phyloP scores from a whole-genome alignment of 2,888 invertebrate species.

The Tromatobia lineatoria region DNA sequence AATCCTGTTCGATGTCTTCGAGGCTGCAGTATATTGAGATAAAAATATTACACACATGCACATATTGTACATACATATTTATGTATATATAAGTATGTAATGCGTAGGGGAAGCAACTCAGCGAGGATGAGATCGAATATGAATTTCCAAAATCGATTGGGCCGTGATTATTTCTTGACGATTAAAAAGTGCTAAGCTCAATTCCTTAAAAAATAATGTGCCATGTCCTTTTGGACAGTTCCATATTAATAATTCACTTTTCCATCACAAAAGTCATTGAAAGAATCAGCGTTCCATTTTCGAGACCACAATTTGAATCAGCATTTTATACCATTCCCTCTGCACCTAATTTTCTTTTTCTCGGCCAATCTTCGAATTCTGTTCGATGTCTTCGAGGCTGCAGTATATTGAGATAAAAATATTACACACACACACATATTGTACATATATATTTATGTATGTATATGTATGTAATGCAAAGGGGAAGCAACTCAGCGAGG shows the following conservation, averaged over 20 bases:
- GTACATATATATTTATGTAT: background rate
- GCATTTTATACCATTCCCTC: background rate
- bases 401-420: background rate
- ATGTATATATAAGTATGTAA: conserved; percentile 21
- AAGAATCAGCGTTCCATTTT: background rate
- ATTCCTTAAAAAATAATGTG: no score
- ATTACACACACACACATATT: background rate
- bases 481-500: conserved; percentile 41
- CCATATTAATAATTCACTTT: no score
- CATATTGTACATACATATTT: background rate
- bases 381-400: background rate
- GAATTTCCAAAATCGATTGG: no score
- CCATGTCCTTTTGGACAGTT: no score
- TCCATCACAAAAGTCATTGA: no score
- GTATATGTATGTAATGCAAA: conserved; percentile 37
- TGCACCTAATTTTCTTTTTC: background rate
- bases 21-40: background rate
- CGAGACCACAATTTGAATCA: background rate
- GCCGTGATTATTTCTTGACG: no score
- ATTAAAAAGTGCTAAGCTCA: no score
- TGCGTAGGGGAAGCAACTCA: conserved; percentile 40
- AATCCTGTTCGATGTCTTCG: background rate
- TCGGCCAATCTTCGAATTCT: background rate
- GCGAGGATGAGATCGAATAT: conserved; percentile 60
- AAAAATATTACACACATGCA: background rate